These are phyloP conservation scores for Venustaconcha ellipsiformis DNA, from an alignment of 1,140 invertebrate genomes.

Conservation along the genomic window DNA sequence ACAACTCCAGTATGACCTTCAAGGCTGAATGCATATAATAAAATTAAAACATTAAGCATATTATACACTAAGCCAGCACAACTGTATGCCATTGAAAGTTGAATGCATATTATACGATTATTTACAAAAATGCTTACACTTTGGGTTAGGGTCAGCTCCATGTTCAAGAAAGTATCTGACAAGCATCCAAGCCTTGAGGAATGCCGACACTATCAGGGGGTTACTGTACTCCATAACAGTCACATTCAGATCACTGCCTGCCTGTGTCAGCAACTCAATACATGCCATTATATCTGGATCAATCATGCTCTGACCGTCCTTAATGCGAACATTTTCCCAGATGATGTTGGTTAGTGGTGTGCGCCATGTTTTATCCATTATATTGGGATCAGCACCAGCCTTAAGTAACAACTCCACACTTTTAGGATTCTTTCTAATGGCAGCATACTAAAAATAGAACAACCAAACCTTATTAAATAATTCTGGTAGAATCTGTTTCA, in stretches of 20 bases:
- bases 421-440: conserved; percentile 29
- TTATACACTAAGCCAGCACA: too few relatives aligned
- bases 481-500: background rate
- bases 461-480: background rate
- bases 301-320: conserved; percentile 11
- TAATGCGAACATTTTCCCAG: conserved; percentile 18
- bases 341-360: conserved; percentile 43
- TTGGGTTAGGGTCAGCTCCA: conserved; percentile 34
- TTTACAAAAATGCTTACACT: conserved; percentile 28
- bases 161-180: conserved; percentile 39
- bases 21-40: too few relatives aligned
- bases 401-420: conserved; percentile 37
- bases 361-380: conserved; percentile 24
- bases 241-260: conserved; percentile 34
- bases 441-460: conserved; percentile 30
- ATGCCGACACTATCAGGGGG: conserved; percentile 34
- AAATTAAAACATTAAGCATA: too few relatives aligned
- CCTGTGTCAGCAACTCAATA: conserved; percentile 39
- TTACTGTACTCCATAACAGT: conserved; percentile 37
- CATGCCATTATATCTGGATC: conserved; percentile 35
- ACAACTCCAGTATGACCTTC: too few relatives aligned
- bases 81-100: too few relatives aligned
- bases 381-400: conserved; percentile 33
- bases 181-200: conserved; percentile 14
- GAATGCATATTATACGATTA: too few relatives aligned